Evolutionary conservation across 2,113 vertebrate species (phyloP), one percentile per base, ranked within the genome.

Genomic region (Steatornis caripensis): DNA sequence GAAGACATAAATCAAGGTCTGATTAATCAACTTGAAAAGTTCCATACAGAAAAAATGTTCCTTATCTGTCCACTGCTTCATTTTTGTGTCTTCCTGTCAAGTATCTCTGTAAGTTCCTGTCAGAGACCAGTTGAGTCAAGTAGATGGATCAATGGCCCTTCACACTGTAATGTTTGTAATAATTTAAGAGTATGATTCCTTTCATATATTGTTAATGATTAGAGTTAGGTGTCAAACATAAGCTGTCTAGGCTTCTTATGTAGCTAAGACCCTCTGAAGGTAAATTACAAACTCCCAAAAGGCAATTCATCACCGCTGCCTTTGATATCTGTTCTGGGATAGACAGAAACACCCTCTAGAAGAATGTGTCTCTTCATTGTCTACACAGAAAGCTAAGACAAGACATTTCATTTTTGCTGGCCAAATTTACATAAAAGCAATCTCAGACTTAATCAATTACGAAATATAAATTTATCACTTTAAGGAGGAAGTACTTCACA

Each of bases 341-440:
- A 77, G 37, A 75, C 13, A 77, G 76, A 84, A 95, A 84, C 46
- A 78, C 18, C 32, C 37, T 60, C 69, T 87, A 27, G 18, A 91
- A 87, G 79, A 92, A 43, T 0, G 0, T 41, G 6, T 87, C 60
- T 81, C 43, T 84, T 92, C 23, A 65, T 36, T 78, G 54, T 95
- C 71, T 78, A 51, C 14, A 51, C 23, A 92, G 80, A 95, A 94
- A 90, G n/a, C 68, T 41, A 61, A 86, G 62, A 82, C 48, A 83
- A 85, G 71, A 15, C 21, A 46, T 75, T 90, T 78, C 24, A 55
- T 43, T 75, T 86, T 43, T 87, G 86, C 89, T 71, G 32, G 14
- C 8, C n/a, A 91, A 64, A 95, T 96, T 95, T 95, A 55, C 76
- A 87, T 95, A 96, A 95, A 97, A 97, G 89, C 64, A 93, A 92